Conservation (phyloP, 2,888 invertebrate species). For the Drosophila pegasa region DNA sequence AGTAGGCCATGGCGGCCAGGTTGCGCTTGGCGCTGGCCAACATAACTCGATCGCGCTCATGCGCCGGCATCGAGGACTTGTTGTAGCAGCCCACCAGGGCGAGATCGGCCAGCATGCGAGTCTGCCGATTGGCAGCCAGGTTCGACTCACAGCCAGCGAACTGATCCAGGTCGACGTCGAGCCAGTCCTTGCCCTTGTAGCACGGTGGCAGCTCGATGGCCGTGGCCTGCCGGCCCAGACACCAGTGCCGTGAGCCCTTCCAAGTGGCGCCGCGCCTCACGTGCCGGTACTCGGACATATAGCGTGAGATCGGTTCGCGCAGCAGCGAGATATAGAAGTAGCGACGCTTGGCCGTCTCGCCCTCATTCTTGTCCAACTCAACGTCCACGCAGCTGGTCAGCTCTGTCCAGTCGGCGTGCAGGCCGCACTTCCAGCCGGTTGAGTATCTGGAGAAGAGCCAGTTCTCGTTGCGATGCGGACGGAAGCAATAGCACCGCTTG, state of each 20-base stretch:
- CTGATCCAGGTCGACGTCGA: conserved; percentile 94
- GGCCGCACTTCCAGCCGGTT: conserved; percentile 98
- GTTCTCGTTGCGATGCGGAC: conserved; percentile 95
- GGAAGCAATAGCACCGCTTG: conserved; percentile 96
- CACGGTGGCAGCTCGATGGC: conserved; percentile 93
- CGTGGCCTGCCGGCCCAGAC: conserved; percentile 91
- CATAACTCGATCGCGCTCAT: conserved; percentile 93
- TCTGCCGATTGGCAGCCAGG: conserved; percentile 98
- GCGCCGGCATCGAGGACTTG: conserved; percentile 89
- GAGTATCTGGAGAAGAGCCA: conserved; percentile 99
- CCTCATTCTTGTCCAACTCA: conserved; percentile 96
- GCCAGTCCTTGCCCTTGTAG: conserved; percentile 91
- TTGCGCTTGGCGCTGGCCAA: conserved; percentile 98
- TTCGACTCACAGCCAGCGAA: conserved; percentile 97
- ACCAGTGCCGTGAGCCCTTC: conserved; percentile 93
- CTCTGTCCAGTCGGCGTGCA: conserved; percentile 99
- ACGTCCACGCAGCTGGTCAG: conserved; percentile 95
- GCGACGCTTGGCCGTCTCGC: conserved; percentile 91
- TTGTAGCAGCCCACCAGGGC: conserved; percentile 98
- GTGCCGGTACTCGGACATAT: conserved; percentile 98
- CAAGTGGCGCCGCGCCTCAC: conserved; percentile 98
- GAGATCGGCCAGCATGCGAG: conserved; percentile 98
- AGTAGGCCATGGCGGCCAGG: conserved; percentile 97
- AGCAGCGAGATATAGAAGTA: conserved; percentile 98
- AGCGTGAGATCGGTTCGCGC: conserved; percentile 96